A percentile compares a stretch with the other conserved stretches of the same genome.
phyloP scores from a whole-genome alignment of 2,888 invertebrate genomes.

The Caenorhabditis doughertyi region DNA sequence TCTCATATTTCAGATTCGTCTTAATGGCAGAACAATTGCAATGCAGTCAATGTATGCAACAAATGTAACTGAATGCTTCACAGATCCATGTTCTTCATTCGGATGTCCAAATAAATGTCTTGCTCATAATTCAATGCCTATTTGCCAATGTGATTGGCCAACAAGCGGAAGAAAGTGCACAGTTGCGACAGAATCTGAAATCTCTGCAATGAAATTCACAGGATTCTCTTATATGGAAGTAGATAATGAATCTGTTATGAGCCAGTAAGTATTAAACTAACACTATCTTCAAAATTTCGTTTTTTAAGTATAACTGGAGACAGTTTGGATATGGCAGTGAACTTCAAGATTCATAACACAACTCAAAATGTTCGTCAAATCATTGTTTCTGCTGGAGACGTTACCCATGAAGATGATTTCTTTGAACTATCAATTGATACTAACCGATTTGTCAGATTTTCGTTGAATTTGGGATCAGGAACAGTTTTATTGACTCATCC shows the following conservation, averaged over 20 bases:
- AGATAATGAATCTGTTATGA: conserved; percentile 66
- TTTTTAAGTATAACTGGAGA: conserved; percentile 71
- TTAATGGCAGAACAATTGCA: conserved; percentile 62
- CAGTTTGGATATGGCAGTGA: conserved; percentile 59
- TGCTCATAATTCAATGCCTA: conserved; percentile 56
- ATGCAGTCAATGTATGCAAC: conserved; percentile 41
- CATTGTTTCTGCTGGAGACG: conserved; percentile 62
- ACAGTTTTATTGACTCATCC: conserved; percentile 69
- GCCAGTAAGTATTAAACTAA: conserved; percentile 63
- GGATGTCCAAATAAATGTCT: conserved; percentile 67
- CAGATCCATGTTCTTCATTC: conserved; percentile 68
- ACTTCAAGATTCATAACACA: conserved; percentile 65
- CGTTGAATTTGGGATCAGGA: conserved; percentile 72
- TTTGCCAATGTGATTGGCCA: conserved; percentile 72
- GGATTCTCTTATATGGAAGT: conserved; percentile 70
- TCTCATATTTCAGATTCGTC: conserved; percentile 52
- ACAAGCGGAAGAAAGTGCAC: conserved; percentile 54
- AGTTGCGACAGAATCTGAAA: conserved; percentile 14
- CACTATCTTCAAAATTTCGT: background rate
- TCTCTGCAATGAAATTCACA: conserved; percentile 67
- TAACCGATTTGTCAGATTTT: conserved; percentile 59
- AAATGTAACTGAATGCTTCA: conserved; percentile 65
- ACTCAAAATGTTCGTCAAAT: conserved; percentile 51
- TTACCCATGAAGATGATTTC: conserved; percentile 65
- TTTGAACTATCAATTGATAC: conserved; percentile 60